These are phyloP conservation scores for Triplophysa bombifrons DNA, from an alignment of 2,797 vertebrate genomes.

Conservation along the genomic window DNA sequence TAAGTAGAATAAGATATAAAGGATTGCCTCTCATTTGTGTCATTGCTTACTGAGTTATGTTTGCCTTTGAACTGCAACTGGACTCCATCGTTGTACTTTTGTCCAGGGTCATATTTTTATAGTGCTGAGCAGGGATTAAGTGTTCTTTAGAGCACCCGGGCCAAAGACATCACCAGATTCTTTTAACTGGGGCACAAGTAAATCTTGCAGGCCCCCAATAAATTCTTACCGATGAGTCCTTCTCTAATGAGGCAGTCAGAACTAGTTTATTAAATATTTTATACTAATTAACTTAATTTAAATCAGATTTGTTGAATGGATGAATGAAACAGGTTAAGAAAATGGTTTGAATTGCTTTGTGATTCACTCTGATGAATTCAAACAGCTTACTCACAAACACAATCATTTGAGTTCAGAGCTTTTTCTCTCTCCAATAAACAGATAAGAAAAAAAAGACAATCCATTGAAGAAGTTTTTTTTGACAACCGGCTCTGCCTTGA, in stretches of 20 bases:
- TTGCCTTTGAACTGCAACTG: constrained; percentile 68
- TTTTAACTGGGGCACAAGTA: not conserved
- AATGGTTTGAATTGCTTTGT: not conserved
- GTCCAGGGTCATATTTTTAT: constrained; percentile 60
- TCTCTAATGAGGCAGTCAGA: not conserved
- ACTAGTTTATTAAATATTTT: not conserved
- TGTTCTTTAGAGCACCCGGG: constrained; percentile 58
- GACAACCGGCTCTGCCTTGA: no score
- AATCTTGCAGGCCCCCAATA: not conserved
- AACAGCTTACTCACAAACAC: no score
- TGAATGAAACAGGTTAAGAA: not conserved
- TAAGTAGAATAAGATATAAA: constrained; percentile 21
- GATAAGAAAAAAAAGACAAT: no score
- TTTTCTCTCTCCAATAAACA: no score
- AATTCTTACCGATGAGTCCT: not conserved
- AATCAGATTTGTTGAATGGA: not conserved
- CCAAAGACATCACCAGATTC: not conserved
- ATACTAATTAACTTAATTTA: not conserved
- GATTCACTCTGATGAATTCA: no score
- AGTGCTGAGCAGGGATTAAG: constrained; percentile 73
- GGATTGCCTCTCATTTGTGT: constrained; percentile 26
- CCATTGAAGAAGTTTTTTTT: no score
- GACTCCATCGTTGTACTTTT: constrained; percentile 59
- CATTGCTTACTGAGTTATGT: constrained; percentile 41
- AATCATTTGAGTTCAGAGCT: no score